Evolutionary conservation across 1,140 invertebrate genomes (phyloP).

Genomic region (Aporrectodea caliginosa): DNA sequence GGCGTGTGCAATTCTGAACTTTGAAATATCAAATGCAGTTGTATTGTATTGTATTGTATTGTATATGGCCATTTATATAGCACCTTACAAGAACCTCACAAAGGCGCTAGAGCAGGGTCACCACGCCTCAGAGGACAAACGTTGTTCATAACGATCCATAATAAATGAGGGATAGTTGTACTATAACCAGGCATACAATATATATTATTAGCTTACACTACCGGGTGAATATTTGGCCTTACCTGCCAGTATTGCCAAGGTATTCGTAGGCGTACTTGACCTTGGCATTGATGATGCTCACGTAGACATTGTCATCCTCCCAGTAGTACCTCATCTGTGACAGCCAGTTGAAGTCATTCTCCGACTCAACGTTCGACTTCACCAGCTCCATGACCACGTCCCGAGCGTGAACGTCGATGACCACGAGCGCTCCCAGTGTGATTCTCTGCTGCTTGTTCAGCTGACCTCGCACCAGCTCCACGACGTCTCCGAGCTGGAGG

Average conservation of each 20-base stretch:
- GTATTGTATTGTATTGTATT: too few relatives aligned
- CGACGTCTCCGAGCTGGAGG: conserved; percentile 51
- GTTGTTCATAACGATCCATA: too few relatives aligned
- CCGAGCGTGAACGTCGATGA: conserved; percentile 55
- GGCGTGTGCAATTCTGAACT: too few relatives aligned
- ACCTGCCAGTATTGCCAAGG: conserved; percentile 49
- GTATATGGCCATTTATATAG: too few relatives aligned
- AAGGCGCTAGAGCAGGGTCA: too few relatives aligned
- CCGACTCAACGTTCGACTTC: conserved; percentile 48
- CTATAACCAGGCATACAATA: too few relatives aligned
- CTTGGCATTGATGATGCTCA: conserved; percentile 46
- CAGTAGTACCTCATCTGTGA: conserved; percentile 56
- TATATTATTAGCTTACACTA: too few relatives aligned
- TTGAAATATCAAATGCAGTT: too few relatives aligned
- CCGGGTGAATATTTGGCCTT: too few relatives aligned
- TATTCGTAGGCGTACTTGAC: conserved; percentile 57
- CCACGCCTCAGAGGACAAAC: too few relatives aligned
- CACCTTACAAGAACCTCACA: too few relatives aligned
- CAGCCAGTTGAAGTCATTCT: conserved; percentile 56
- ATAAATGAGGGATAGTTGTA: too few relatives aligned
- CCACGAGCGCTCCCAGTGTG: conserved; percentile 55
- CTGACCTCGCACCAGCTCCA: conserved; percentile 55
- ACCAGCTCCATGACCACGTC: conserved; percentile 42
- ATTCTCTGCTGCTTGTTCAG: conserved; percentile 53
- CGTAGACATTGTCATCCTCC: conserved; percentile 53